These are phyloP conservation scores for Osmerus eperlanus DNA, from an alignment of 2,113 vertebrate species.

Conservation along the genomic window DNA sequence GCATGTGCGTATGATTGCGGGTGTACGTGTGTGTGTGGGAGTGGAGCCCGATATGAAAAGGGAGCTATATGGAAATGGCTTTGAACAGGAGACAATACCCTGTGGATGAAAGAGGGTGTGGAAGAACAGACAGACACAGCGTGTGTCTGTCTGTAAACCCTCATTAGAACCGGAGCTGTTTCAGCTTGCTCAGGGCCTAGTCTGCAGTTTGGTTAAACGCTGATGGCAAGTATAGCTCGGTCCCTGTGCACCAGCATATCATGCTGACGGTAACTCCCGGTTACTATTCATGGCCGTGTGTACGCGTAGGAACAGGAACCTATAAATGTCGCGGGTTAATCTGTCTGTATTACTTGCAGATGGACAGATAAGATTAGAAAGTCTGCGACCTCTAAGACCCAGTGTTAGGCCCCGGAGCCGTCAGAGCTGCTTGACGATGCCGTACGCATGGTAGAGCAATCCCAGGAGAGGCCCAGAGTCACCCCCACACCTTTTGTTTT, in stretches of 20 bases:
- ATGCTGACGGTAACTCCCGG: slow-evolving; percentile 37
- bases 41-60: background rate
- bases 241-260: slow-evolving; percentile 38
- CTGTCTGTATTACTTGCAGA: slow-evolving; percentile 23
- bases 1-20: background rate
- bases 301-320: slow-evolving; percentile 30
- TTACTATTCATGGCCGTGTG: slow-evolving; percentile 47
- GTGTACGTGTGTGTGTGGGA: background rate
- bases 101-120: slow-evolving; percentile 47
- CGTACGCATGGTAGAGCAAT: background rate
- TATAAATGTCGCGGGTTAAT: slow-evolving; percentile 36
- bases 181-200: slow-evolving; percentile 26
- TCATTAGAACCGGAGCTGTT: slow-evolving; percentile 49
- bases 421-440: background rate
- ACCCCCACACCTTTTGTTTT: slow-evolving; percentile 56
- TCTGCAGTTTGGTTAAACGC: slow-evolving; percentile 30
- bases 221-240: slow-evolving; percentile 37
- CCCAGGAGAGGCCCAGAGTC: slow-evolving; percentile 1
- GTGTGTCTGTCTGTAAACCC: slow-evolving; percentile 64
- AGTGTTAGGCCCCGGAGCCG: background rate
- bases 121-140: slow-evolving; percentile 39
- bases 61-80: slow-evolving; percentile 44
- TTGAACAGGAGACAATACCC: slow-evolving; percentile 51
- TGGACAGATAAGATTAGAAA: slow-evolving; percentile 15
- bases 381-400: background rate